These are phyloP conservation scores for Leucoma salicis DNA, from an alignment of 2,888 invertebrate species.

Conservation along the genomic window DNA sequence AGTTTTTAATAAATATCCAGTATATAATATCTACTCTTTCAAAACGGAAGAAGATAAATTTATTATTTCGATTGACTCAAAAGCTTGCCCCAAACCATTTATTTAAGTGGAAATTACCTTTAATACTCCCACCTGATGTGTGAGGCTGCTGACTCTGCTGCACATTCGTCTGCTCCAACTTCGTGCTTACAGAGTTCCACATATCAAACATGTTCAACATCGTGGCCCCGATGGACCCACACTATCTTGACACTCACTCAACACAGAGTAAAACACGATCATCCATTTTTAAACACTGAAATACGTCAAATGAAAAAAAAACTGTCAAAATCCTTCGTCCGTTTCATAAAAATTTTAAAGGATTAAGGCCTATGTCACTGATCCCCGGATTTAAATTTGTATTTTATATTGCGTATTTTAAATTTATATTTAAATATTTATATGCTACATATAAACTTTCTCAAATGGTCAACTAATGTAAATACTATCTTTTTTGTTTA, in stretches of 20 bases:
- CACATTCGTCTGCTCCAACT: slow-evolving; percentile 86
- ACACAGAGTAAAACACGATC: slow-evolving; percentile 37
- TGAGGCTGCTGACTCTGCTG: slow-evolving; percentile 88
- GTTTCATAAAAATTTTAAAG: slow-evolving; percentile 69
- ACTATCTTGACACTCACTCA: slow-evolving; percentile 35
- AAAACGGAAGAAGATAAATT: too few species aligned
- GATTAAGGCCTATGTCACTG: slow-evolving; percentile 74
- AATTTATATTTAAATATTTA: slow-evolving; percentile 49
- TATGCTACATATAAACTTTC: slow-evolving; percentile 68
- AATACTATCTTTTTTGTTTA: slow-evolving; percentile 67
- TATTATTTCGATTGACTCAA: background rate
- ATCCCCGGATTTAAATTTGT: slow-evolving; percentile 67
- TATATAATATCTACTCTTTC: too few species aligned
- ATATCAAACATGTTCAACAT: slow-evolving; percentile 90
- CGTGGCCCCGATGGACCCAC: slow-evolving; percentile 49
- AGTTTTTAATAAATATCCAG: too few species aligned
- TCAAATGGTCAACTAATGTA: slow-evolving; percentile 82
- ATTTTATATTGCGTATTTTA: slow-evolving; percentile 39
- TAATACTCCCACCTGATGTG: slow-evolving; percentile 91
- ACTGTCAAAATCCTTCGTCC: slow-evolving; percentile 70
- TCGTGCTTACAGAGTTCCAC: slow-evolving; percentile 90
- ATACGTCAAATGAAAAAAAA: slow-evolving; percentile 32
- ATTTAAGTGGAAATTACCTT: slow-evolving; percentile 84
- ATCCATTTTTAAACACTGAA: slow-evolving; percentile 61
- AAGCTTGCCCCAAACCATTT: slow-evolving; percentile 42